phyloP scores from a whole-genome alignment of 2,113 vertebrate genomes.

The Dolichotis patagonum region DNA sequence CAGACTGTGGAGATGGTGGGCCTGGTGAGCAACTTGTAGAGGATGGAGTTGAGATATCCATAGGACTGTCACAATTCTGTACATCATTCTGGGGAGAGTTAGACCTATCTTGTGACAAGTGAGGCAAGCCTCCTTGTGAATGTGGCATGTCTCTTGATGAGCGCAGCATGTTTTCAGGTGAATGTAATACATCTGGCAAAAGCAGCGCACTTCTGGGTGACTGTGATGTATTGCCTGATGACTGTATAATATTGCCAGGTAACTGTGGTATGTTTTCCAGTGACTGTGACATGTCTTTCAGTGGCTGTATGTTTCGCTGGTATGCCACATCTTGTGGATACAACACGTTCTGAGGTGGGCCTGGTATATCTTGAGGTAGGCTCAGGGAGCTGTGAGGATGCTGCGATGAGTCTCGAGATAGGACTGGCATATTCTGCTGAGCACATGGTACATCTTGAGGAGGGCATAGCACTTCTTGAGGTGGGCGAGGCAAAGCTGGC shows the following conservation, averaged over 20 bases:
- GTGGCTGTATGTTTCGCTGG: background rate
- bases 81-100: background rate
- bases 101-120: background rate
- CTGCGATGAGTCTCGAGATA: background rate
- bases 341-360: background rate
- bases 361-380: background rate
- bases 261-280: background rate
- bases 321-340: constrained; percentile 36
- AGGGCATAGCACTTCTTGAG: constrained; percentile 46
- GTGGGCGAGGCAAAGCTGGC: constrained; percentile 12
- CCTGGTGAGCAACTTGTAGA: constrained; percentile 31
- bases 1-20: background rate
- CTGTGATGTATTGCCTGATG: background rate
- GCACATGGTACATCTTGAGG: background rate
- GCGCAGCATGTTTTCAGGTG: background rate
- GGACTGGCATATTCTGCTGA: background rate
- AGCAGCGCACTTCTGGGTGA: background rate
- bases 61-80: background rate
- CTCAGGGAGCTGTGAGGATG: constrained; percentile 1
- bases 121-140: background rate
- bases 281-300: background rate
- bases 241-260: background rate
- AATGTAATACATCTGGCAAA: background rate
- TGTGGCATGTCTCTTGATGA: background rate
- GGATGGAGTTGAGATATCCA: constrained; percentile 21